phyloP scores from a whole-genome alignment of 2,888 invertebrate genomes.

The Icerya purchasi region DNA sequence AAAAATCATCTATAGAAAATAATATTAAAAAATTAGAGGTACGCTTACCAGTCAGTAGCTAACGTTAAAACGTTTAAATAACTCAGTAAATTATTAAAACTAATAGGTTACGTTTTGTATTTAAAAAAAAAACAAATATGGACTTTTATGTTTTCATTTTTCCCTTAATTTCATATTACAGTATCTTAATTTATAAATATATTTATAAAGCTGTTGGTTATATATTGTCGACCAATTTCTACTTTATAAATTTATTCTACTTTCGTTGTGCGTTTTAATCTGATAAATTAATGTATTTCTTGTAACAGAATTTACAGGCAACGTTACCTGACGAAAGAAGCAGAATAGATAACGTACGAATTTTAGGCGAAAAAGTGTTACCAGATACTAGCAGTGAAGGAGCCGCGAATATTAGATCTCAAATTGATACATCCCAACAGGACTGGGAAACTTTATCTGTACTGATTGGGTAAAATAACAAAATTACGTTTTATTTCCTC shows the following conservation, averaged over 20 bases:
- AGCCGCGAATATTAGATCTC: conserved; percentile 62
- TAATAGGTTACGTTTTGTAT: neutral
- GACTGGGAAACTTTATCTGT: conserved; percentile 72
- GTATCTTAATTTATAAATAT: too few species aligned
- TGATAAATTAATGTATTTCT: too few species aligned
- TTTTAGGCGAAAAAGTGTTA: conserved; percentile 71
- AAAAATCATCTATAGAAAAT: conserved; percentile 62
- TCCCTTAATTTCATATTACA: too few species aligned
- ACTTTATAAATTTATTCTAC: too few species aligned
- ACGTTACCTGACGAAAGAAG: conserved; percentile 69
- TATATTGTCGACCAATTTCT: too few species aligned
- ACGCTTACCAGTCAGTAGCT: conserved; percentile 7
- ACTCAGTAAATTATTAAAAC: neutral
- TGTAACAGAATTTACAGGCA: conserved; percentile 46
- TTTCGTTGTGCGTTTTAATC: too few species aligned
- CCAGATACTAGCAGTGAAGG: conserved; percentile 66
- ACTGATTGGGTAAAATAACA: conserved; percentile 32
- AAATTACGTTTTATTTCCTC: neutral
- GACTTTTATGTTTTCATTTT: neutral
- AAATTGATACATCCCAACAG: conserved; percentile 69
- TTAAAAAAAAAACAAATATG: neutral
- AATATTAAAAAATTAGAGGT: conserved; percentile 62
- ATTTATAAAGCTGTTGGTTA: too few species aligned
- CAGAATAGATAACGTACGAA: conserved; percentile 55
- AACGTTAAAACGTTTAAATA: neutral